Evolutionary conservation across 1,140 invertebrate genomes (phyloP).

Genomic region (Diachasma alloeum): DNA sequence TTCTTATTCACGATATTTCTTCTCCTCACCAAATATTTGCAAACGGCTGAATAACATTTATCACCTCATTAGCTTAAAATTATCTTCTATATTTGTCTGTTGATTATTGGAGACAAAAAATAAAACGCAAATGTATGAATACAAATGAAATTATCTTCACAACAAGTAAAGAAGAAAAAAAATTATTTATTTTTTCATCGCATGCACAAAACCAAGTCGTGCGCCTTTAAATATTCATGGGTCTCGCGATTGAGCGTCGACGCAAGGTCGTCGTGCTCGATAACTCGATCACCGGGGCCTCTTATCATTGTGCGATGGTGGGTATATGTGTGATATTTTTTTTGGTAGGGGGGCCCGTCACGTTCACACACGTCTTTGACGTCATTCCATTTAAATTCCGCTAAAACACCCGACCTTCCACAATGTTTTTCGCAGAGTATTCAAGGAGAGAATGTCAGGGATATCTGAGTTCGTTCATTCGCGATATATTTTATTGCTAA

Average conservation of each 20-base stretch:
- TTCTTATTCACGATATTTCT: neutral
- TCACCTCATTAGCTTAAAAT: neutral
- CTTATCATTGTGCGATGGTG: neutral
- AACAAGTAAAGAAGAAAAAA: neutral
- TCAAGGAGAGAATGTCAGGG: conserved; percentile 9
- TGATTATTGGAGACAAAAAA: neutral
- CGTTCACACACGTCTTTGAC: neutral
- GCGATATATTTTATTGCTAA: neutral
- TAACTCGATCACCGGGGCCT: conserved; percentile 4
- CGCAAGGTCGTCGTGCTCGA: conserved; percentile 8
- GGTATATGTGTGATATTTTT: neutral
- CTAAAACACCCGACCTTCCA: conserved; percentile 9
- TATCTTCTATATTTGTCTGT: neutral
- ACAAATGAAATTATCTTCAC: neutral
- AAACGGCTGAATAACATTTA: neutral
- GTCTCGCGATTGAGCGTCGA: neutral
- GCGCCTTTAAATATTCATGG: conserved; percentile 4
- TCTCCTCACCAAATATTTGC: neutral
- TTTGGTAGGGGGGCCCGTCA: neutral
- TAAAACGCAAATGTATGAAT: neutral
- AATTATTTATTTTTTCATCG: neutral
- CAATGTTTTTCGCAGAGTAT: neutral
- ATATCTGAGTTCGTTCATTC: neutral
- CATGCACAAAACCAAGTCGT: neutral
- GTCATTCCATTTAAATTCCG: neutral